Percentiles rank a stretch among this genome's conserved stretches.
Conservation (phyloP, 2,797 vertebrate genomes). For the Falco biarmicus region DNA sequence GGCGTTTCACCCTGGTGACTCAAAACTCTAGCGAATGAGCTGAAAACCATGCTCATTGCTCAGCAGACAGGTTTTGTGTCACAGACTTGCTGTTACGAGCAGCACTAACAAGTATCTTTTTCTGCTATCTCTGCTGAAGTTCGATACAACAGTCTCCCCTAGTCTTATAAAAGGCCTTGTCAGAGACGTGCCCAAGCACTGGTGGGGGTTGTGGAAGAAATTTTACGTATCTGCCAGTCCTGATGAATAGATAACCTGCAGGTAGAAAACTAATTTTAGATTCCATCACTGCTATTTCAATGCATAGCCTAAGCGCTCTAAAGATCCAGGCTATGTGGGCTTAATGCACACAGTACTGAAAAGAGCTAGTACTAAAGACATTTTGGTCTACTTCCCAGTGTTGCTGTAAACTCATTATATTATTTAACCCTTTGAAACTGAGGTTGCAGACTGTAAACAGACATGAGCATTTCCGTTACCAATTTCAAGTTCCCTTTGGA, state of each 20-base stretch:
- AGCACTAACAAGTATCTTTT: background rate
- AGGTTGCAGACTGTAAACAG: background rate
- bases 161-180: background rate
- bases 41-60: background rate
- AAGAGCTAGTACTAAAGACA: background rate
- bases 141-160: accelerated
- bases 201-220: background rate
- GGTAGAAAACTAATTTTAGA: background rate
- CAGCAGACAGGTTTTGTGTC: background rate
- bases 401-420: background rate
- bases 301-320: background rate
- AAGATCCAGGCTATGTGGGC: background rate
- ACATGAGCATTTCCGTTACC: background rate
- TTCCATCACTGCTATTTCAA: background rate
- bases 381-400: background rate
- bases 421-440: background rate
- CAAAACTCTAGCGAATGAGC: background rate
- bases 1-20: background rate
- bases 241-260: background rate
- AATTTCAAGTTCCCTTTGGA: background rate
- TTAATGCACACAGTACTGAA: background rate
- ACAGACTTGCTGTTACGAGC: background rate
- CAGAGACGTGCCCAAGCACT: background rate
- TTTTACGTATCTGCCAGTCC: background rate
- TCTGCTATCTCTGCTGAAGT: background rate